These are phyloP conservation scores for Cosmopolites sordidus DNA, from an alignment of 2,888 invertebrate genomes.

Conservation along the genomic window DNA sequence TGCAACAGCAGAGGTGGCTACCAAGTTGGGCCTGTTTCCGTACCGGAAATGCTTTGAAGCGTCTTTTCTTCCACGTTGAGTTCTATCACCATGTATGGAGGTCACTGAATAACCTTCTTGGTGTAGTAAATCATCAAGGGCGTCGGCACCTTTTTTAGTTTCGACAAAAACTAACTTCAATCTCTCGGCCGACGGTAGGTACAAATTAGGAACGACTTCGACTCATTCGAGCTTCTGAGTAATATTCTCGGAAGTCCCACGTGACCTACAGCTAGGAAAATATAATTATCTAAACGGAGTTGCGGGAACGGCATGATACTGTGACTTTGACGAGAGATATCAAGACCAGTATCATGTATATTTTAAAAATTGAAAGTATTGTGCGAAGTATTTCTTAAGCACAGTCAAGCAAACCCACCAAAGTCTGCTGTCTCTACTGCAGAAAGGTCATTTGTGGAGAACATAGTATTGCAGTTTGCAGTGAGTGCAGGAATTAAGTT, in stretches of 20 bases:
- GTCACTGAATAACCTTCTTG: conserved; percentile 83
- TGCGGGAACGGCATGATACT: too few relatives aligned
- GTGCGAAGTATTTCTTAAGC: too few relatives aligned
- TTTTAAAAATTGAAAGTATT: too few relatives aligned
- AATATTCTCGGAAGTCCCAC: conserved; percentile 99
- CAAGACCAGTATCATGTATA: too few relatives aligned
- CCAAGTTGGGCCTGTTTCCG: conserved; percentile 90
- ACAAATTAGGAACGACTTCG: conserved; percentile 76
- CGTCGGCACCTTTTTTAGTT: conserved; percentile 97
- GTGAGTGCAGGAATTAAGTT: too few relatives aligned
- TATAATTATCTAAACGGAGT: conserved; percentile 99
- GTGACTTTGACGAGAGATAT: too few relatives aligned
- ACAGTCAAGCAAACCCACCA: too few relatives aligned
- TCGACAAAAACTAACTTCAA: conserved; percentile 97
- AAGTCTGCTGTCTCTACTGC: too few relatives aligned
- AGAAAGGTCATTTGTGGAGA: too few relatives aligned
- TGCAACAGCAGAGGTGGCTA: conserved; percentile 97
- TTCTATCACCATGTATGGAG: conserved; percentile 97
- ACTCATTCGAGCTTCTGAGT: conserved; percentile 98
- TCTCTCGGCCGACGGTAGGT: conserved; percentile 68
- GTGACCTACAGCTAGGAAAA: conserved; percentile 97
- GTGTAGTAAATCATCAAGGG: conserved; percentile 89
- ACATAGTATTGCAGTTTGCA: too few relatives aligned
- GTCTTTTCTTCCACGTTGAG: conserved; percentile 95
- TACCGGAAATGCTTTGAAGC: conserved; percentile 85